Percentiles rank a stretch among this genome's conserved stretches.
Conservation (phyloP, 1,140 invertebrate species). For the Galleria mellonella region DNA sequence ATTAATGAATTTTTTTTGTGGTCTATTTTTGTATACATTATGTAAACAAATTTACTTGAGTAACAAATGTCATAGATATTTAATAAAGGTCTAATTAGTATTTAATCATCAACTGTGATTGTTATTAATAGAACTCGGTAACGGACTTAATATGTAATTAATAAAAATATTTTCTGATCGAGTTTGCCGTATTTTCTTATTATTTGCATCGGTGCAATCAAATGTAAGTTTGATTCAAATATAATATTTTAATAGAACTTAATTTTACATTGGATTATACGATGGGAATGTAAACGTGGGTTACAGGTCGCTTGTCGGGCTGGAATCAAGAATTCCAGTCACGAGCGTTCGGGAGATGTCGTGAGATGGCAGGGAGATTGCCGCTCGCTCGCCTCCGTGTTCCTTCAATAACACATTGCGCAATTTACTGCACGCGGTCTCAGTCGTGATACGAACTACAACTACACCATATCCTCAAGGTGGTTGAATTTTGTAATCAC, state of each 20-base stretch:
- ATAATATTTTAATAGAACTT: neutral
- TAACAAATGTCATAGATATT: no score
- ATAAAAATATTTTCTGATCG: no score
- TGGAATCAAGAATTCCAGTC: constrained; percentile 32
- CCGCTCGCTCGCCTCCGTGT: constrained; percentile 21
- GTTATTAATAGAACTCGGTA: no score
- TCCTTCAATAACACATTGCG: constrained; percentile 51
- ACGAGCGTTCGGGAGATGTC: constrained; percentile 35
- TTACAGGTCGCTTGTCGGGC: constrained; percentile 8
- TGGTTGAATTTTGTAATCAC: constrained; percentile 34
- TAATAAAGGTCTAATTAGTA: no score
- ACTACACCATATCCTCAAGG: constrained; percentile 37
- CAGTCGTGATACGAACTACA: constrained; percentile 43
- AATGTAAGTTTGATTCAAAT: no score
- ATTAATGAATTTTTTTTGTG: no score
- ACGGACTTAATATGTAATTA: no score
- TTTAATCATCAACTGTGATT: no score
- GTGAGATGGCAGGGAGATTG: constrained; percentile 47
- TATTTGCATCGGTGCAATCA: no score
- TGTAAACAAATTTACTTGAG: no score
- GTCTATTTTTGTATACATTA: no score
- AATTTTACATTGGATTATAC: neutral
- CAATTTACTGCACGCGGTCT: constrained; percentile 46
- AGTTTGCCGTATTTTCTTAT: no score
- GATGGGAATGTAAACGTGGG: constrained; percentile 8